phyloP scores from a whole-genome alignment of 2,888 invertebrate genomes.

The Vandiemenella viatica region DNA sequence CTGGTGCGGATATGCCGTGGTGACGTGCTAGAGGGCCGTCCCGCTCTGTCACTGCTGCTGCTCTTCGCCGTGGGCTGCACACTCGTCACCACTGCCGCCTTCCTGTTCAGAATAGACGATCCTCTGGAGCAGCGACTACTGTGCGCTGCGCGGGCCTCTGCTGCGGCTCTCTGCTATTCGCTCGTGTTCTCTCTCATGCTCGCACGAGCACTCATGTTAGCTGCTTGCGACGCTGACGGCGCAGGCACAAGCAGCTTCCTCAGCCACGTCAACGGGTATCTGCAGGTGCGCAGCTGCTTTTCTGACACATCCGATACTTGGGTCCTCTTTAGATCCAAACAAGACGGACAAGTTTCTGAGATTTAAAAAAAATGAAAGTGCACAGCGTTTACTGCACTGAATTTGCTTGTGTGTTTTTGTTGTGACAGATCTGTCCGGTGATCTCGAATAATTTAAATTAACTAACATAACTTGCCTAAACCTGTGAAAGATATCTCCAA shows the following conservation, averaged over 20 bases:
- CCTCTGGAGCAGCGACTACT: conserved; percentile 22
- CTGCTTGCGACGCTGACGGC: conserved; percentile 45
- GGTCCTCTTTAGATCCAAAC: no score
- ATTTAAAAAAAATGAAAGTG: no score
- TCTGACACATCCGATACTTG: no score
- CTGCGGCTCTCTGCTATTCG: conserved; percentile 43
- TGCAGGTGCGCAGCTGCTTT: conserved; percentile 46
- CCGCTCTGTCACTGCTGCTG: conserved; percentile 32
- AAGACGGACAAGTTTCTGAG: no score
- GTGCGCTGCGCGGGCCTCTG: conserved; percentile 40
- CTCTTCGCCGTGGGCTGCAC: conserved; percentile 30
- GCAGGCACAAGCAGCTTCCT: conserved; percentile 35
- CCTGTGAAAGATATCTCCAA: no score
- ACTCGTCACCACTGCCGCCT: conserved; percentile 30
- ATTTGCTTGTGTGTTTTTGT: no score
- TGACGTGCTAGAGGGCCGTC: conserved; percentile 52
- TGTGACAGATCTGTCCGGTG: no score
- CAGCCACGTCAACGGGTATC: conserved; percentile 52
- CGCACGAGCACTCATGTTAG: conserved; percentile 46
- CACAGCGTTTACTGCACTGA: no score
- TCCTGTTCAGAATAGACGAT: conserved; percentile 25
- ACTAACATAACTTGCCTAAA: no score
- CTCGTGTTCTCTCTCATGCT: conserved; percentile 46
- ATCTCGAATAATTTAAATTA: no score
- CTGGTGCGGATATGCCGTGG: conserved; percentile 44